Percentiles rank a stretch among this genome's conserved stretches.
Evolutionary conservation across 2,888 invertebrate genomes (phyloP).

Genomic region (Sepiola atlantica): DNA sequence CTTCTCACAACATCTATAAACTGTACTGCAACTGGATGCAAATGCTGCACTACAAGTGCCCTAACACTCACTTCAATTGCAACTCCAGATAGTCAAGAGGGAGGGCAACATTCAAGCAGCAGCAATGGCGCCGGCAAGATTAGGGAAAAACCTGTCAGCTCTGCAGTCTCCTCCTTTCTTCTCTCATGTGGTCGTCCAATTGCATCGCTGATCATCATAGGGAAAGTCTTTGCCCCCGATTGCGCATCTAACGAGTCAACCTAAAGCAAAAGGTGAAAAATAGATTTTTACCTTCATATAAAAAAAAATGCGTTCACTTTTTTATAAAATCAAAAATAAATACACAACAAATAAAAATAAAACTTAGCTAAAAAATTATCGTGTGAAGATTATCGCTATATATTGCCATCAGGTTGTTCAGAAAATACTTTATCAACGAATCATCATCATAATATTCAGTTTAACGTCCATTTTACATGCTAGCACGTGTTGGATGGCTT

Average conservation of each 20-base stretch:
- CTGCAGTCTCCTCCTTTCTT: background rate
- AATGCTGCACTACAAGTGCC: constrained; percentile 22
- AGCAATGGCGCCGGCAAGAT: background rate
- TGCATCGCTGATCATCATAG: background rate
- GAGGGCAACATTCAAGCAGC: constrained; percentile 10
- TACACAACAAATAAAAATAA: background rate
- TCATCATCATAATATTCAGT: too few species aligned
- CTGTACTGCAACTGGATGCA: constrained; percentile 32
- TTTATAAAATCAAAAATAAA: background rate
- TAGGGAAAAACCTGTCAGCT: background rate
- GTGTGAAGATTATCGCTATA: too few species aligned
- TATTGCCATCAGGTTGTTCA: too few species aligned
- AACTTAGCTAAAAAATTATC: background rate
- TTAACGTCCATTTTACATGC: too few species aligned
- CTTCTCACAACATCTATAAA: constrained; percentile 32
- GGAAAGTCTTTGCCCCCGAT: background rate
- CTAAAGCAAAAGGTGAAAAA: constrained; percentile 32
- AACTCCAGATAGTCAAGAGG: constrained; percentile 19
- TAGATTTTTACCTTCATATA: background rate
- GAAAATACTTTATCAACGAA: too few species aligned
- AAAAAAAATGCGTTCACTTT: background rate
- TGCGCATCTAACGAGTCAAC: constrained; percentile 1
- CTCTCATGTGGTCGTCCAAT: background rate
- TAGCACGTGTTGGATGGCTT: too few species aligned
- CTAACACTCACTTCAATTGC: constrained; percentile 32